These are phyloP conservation scores for Pyrocephalus nanus DNA, from an alignment of 2,797 vertebrate species.

Conservation along the genomic window DNA sequence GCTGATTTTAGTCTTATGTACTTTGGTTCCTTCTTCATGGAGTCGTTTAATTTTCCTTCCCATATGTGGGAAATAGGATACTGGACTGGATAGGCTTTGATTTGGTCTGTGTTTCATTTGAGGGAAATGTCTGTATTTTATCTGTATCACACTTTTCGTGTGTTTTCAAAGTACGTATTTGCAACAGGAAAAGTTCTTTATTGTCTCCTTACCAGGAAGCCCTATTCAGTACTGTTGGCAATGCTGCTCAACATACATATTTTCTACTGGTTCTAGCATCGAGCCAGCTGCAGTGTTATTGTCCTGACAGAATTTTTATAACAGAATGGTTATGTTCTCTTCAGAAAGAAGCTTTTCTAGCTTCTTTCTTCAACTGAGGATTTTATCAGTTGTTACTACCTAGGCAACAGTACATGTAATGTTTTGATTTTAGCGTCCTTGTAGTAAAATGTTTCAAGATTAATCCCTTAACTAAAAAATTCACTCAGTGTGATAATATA, in stretches of 20 bases:
- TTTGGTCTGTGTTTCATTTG: slow-evolving; percentile 51
- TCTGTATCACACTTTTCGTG: background rate
- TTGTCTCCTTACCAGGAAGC: background rate
- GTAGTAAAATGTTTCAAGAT: slow-evolving; percentile 28
- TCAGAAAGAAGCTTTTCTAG: background rate
- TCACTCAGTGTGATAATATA: background rate
- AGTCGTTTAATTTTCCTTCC: slow-evolving; percentile 27
- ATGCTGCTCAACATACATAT: background rate
- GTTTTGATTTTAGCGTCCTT: background rate
- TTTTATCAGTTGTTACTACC: slow-evolving; percentile 3
- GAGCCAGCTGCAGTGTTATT: background rate
- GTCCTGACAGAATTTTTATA: background rate
- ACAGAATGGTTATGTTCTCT: background rate
- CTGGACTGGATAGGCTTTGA: slow-evolving; percentile 9
- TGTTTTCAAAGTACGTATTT: slow-evolving; percentile 18
- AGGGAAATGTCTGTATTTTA: slow-evolving; percentile 41
- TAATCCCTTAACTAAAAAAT: background rate
- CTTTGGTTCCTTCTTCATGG: background rate
- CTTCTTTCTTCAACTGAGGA: background rate
- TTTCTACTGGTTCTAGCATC: background rate
- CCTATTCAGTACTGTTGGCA: background rate
- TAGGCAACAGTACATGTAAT: background rate
- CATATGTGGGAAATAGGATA: slow-evolving; percentile 39
- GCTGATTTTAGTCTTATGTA: background rate
- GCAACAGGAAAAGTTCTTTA: slow-evolving; percentile 6